phyloP scores from a whole-genome alignment of 2,888 invertebrate genomes.

The Parasteatoda lunata region DNA sequence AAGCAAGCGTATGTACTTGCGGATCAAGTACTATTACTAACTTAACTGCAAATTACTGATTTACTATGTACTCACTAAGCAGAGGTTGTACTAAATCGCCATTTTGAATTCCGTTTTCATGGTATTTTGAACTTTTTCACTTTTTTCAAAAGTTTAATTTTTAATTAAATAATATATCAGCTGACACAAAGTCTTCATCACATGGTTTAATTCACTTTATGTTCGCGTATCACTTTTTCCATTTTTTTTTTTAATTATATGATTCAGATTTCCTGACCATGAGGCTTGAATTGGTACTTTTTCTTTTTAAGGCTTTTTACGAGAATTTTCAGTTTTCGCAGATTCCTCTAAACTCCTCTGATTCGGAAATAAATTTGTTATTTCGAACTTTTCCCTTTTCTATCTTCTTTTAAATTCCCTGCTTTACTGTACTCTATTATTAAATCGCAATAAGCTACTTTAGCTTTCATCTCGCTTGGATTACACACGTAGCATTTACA shows the following conservation, averaged over 20 bases:
- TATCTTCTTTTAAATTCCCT: slow-evolving; percentile 2
- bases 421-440: slow-evolving; percentile 21
- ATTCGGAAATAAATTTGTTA: slow-evolving; percentile 10
- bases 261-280: slow-evolving; percentile 31
- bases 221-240: slow-evolving; percentile 20
- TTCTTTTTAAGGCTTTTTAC: slow-evolving; percentile 27
- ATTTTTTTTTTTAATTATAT: slow-evolving; percentile 33
- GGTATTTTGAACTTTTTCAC: background rate
- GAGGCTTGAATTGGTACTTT: slow-evolving; percentile 9
- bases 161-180: slow-evolving; percentile 10
- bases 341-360: slow-evolving; percentile 33
- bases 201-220: slow-evolving; percentile 23
- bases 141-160: background rate
- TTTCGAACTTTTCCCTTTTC: background rate
- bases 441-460: slow-evolving; percentile 43
- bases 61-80: background rate
- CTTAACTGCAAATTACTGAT: background rate
- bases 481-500: slow-evolving; percentile 65
- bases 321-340: slow-evolving; percentile 22
- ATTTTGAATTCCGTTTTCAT: background rate
- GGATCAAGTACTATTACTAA: slow-evolving; percentile 3
- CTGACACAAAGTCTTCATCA: slow-evolving; percentile 13
- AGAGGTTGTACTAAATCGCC: background rate
- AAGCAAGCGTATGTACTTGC: slow-evolving; percentile 16
- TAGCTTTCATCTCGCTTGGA: slow-evolving; percentile 30